Evolutionary conservation across 2,888 invertebrate species (phyloP).

Genomic region (Teinopalpus imperialis): DNA sequence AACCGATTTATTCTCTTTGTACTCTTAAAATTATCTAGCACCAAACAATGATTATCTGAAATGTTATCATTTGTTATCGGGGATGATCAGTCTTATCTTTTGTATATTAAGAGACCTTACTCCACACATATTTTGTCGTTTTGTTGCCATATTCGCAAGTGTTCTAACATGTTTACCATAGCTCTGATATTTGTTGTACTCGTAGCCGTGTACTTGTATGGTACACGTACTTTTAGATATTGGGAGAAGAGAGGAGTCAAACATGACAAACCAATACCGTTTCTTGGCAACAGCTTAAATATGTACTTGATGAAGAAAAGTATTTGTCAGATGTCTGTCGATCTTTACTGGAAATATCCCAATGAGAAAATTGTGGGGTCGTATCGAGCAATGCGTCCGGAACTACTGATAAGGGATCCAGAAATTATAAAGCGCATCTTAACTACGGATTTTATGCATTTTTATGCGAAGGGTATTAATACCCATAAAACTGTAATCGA

Average conservation of each 20-base stretch:
- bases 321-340: constrained; percentile 41
- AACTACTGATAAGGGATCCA: constrained; percentile 44
- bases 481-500: constrained; percentile 42
- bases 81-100: too few relatives aligned
- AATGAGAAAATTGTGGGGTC: constrained; percentile 53
- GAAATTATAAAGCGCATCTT: constrained; percentile 41
- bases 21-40: too few relatives aligned
- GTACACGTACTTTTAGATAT: constrained; percentile 46
- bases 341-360: constrained; percentile 54
- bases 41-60: too few relatives aligned
- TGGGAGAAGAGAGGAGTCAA: constrained; percentile 50
- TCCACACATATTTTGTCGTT: too few relatives aligned
- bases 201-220: constrained; percentile 44
- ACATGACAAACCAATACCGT: constrained; percentile 49
- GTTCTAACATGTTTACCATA: neutral
- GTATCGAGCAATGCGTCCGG: constrained; percentile 45
- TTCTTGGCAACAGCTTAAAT: constrained; percentile 49
- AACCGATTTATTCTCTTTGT: too few relatives aligned
- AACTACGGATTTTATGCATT: constrained; percentile 49
- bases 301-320: constrained; percentile 44
- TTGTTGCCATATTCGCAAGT: too few relatives aligned
- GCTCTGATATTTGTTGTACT: constrained; percentile 29
- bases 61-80: too few relatives aligned
- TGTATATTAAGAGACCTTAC: too few relatives aligned
- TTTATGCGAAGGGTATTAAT: constrained; percentile 50